Evolutionary conservation across 2,888 invertebrate species (phyloP).

Genomic region (Diadegma fenestrale): DNA sequence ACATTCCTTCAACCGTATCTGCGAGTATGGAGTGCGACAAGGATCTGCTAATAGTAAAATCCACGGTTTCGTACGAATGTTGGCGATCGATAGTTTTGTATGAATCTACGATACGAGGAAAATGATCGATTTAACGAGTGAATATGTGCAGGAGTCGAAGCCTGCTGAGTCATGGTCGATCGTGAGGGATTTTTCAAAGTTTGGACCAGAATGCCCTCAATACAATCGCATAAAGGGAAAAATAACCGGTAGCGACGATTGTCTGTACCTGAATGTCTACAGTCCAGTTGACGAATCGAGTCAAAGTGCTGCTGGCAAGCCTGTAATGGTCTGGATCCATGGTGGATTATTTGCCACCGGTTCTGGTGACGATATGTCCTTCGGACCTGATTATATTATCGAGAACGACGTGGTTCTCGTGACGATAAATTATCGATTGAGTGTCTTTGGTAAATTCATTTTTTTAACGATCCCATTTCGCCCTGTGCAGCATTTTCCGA

Average conservation of each 20-base stretch:
- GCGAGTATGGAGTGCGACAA: background rate
- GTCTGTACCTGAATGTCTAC: slow-evolving; percentile 80
- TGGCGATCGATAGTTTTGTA: background rate
- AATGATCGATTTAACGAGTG: background rate
- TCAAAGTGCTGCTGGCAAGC: slow-evolving; percentile 41
- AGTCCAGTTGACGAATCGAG: background rate
- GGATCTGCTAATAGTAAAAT: background rate
- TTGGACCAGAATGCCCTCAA: slow-evolving; percentile 72
- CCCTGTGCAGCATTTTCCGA: background rate
- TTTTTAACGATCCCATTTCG: background rate
- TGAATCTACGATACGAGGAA: background rate
- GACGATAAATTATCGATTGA: slow-evolving; percentile 80
- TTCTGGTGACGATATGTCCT: slow-evolving; percentile 72
- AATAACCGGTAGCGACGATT: slow-evolving; percentile 77
- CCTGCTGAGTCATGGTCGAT: slow-evolving; percentile 76
- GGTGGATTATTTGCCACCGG: slow-evolving; percentile 77
- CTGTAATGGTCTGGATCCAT: slow-evolving; percentile 81
- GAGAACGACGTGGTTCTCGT: slow-evolving; percentile 78
- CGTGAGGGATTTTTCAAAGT: slow-evolving; percentile 73
- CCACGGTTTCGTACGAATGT: background rate
- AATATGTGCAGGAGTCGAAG: slow-evolving; percentile 75
- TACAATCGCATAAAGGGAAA: slow-evolving; percentile 21
- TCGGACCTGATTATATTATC: slow-evolving; percentile 79
- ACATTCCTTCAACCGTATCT: background rate
- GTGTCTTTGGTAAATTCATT: slow-evolving; percentile 74